phyloP scores from a whole-genome alignment of 2,797 vertebrate species.

The Gadopsis bispinosus region DNA sequence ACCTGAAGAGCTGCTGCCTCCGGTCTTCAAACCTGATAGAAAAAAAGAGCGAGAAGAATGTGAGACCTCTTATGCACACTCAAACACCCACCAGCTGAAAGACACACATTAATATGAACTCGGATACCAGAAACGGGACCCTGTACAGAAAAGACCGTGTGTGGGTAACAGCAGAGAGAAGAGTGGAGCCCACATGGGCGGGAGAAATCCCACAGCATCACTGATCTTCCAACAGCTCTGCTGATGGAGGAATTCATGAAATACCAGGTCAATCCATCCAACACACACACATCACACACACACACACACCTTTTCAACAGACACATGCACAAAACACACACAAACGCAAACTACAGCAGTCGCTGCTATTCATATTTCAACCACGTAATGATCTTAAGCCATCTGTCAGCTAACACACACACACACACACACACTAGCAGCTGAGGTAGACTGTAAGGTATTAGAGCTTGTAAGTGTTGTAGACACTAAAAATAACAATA shows the following conservation, averaged over 20 bases:
- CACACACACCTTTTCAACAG: conserved; percentile 22
- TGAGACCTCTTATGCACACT: conserved; percentile 29
- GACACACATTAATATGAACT: conserved; percentile 38
- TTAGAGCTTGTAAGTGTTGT: conserved; percentile 45
- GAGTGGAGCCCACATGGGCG: conserved; percentile 55
- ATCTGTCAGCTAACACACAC: conserved; percentile 55
- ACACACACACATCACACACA: conserved; percentile 29
- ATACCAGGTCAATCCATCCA: conserved; percentile 56
- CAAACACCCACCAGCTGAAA: conserved; percentile 34
- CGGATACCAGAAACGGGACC: conserved; percentile 39
- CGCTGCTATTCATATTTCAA: conserved; percentile 71
- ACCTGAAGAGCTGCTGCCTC: conserved; percentile 91
- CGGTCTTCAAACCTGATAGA: conserved; percentile 92
- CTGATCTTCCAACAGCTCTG: conserved; percentile 52
- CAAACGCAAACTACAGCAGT: conserved; percentile 65
- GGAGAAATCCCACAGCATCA: conserved; percentile 70
- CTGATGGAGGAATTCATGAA: conserved; percentile 55
- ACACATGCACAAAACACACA: conserved; percentile 52
- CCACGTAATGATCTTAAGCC: conserved; percentile 62
- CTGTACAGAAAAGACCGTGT: conserved; percentile 39
- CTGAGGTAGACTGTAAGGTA: conserved; percentile 45
- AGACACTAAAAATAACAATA: conserved; percentile 41
- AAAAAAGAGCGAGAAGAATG: conserved; percentile 14
- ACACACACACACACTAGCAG: conserved; percentile 32
- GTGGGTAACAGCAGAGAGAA: conserved; percentile 39